A percentile compares a stretch with the other conserved stretches of the same genome.
Conservation (phyloP, 2,888 invertebrate genomes). For the Rutpela maculata region DNA sequence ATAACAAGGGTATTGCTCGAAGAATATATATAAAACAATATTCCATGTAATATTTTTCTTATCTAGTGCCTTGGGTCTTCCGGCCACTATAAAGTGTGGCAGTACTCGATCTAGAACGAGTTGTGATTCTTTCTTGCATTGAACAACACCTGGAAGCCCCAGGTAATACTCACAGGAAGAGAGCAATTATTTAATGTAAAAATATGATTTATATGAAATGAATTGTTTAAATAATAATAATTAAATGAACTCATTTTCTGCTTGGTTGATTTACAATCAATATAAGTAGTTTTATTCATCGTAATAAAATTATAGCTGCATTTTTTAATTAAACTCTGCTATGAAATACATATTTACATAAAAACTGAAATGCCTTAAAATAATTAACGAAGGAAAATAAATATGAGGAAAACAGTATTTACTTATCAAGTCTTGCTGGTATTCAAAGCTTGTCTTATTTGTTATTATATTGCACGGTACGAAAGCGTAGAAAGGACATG, state of each 20-base stretch:
- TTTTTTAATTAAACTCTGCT: too few relatives aligned
- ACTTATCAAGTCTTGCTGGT: too few relatives aligned
- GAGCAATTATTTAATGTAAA: constrained; percentile 23
- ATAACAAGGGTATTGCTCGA: too few relatives aligned
- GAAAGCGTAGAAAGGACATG: too few relatives aligned
- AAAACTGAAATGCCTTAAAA: too few relatives aligned
- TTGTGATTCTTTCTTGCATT: constrained; percentile 8
- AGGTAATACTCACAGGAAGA: constrained; percentile 28
- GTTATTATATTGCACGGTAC: too few relatives aligned
- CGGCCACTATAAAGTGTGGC: constrained; percentile 7
- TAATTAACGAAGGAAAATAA: too few relatives aligned
- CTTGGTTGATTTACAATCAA: not conserved
- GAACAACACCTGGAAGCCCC: constrained; percentile 27
- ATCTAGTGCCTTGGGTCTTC: not conserved
- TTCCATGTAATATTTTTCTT: not conserved
- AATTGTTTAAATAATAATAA: constrained; percentile 3
- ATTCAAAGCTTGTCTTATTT: too few relatives aligned
- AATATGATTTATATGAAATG: constrained; percentile 25
- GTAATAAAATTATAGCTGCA: too few relatives aligned
- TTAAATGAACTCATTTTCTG: not conserved
- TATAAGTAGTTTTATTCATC: not conserved
- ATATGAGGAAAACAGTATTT: too few relatives aligned
- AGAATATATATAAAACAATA: too few relatives aligned
- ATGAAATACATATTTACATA: too few relatives aligned
- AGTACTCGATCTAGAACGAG: not conserved